Percentiles rank a stretch among this genome's conserved stretches.
Evolutionary conservation across 2,888 invertebrate genomes (phyloP).

Genomic region (Ophioninae sp.): DNA sequence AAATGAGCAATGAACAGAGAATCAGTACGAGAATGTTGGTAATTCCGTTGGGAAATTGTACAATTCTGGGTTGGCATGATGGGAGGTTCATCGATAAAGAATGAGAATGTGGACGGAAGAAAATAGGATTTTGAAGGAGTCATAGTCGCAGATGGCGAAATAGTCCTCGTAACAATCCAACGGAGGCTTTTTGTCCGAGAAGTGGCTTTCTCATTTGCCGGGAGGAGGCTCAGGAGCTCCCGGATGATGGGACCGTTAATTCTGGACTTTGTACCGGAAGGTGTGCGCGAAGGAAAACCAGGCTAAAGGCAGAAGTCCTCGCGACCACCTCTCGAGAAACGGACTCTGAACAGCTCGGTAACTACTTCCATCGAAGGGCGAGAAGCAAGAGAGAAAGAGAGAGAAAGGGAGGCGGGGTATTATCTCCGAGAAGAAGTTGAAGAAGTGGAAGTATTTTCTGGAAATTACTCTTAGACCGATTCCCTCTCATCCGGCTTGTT

Average conservation of each 20-base stretch:
- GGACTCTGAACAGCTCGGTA: slow-evolving; percentile 53
- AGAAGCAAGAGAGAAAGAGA: neutral
- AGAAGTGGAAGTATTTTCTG: slow-evolving; percentile 54
- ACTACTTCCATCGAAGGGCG: slow-evolving; percentile 48
- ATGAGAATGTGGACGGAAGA: too few relatives aligned
- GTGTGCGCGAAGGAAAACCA: slow-evolving; percentile 10
- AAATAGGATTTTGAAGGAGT: too few relatives aligned
- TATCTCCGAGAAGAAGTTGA: slow-evolving; percentile 17
- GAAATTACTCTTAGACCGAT: slow-evolving; percentile 57
- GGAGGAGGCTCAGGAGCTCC: slow-evolving; percentile 20
- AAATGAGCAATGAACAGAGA: too few relatives aligned
- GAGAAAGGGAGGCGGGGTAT: slow-evolving; percentile 11
- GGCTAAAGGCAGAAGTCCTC: slow-evolving; percentile 23
- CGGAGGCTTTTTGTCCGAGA: neutral
- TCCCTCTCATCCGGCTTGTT: slow-evolving; percentile 52
- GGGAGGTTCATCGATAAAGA: too few relatives aligned
- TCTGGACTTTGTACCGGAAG: slow-evolving; percentile 36
- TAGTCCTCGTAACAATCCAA: neutral
- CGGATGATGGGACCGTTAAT: slow-evolving; percentile 54
- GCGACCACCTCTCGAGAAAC: slow-evolving; percentile 39
- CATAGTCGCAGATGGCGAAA: neutral
- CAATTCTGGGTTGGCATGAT: too few relatives aligned
- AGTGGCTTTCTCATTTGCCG: slow-evolving; percentile 23
- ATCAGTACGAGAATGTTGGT: too few relatives aligned
- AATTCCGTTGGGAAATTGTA: too few relatives aligned